These are phyloP conservation scores for Phrynocephalus forsythii DNA, from an alignment of 2,797 vertebrate species.

Conservation along the genomic window DNA sequence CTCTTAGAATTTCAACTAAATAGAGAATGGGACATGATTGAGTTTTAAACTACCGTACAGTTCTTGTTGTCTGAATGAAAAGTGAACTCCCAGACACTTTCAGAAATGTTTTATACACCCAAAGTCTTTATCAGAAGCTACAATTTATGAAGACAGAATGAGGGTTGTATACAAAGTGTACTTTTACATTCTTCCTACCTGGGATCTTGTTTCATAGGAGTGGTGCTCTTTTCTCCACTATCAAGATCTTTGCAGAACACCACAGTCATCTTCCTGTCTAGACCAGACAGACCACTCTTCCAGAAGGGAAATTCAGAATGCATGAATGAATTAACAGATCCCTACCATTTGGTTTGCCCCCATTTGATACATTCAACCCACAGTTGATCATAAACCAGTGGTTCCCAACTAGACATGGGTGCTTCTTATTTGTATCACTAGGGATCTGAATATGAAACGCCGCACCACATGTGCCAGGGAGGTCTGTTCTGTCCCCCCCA, in stretches of 20 bases:
- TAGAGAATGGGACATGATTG: not conserved
- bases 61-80: not conserved
- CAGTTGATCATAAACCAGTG: not conserved
- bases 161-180: not conserved
- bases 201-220: conserved; percentile 16
- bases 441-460: too few species aligned
- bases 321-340: conserved; percentile 41
- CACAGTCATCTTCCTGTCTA: conserved; percentile 68
- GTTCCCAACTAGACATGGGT: too few species aligned
- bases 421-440: too few species aligned
- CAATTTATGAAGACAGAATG: not conserved
- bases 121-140: too few species aligned
- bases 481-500: too few species aligned
- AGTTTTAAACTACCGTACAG: not conserved
- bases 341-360: conserved; percentile 19
- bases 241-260: conserved; percentile 55
- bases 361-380: not conserved
- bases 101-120: not conserved
- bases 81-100: not conserved
- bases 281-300: conserved; percentile 45
- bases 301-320: conserved; percentile 34
- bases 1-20: not conserved
- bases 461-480: too few species aligned
- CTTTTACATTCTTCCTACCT: conserved; percentile 8
- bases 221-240: conserved; percentile 11